Percentiles rank a stretch among this genome's conserved stretches.
phyloP scores from a whole-genome alignment of 2,888 invertebrate species.

The Phytoseiulus persimilis region DNA sequence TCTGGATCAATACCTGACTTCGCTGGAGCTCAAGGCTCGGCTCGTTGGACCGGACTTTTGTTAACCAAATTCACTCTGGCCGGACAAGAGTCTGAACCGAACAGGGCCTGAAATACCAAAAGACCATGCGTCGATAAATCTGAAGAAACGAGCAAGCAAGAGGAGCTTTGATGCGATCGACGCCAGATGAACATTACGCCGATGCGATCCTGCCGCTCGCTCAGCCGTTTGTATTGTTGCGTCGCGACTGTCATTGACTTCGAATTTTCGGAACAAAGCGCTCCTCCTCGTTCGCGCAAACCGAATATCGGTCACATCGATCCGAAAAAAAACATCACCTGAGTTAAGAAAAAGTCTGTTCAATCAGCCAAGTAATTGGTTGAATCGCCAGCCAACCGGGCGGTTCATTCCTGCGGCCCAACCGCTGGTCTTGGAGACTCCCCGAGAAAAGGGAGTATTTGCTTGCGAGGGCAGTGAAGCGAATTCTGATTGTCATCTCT shows the following conservation, averaged over 20 bases:
- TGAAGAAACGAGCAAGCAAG: not conserved
- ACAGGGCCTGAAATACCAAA: not conserved
- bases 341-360: not conserved
- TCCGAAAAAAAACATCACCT: not conserved
- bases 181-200: not conserved
- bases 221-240: not conserved
- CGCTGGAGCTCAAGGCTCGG: no score
- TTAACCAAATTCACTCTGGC: not conserved
- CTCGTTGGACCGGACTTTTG: not conserved
- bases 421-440: not conserved
- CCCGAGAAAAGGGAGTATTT: not conserved
- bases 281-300: not conserved
- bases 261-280: constrained; percentile 5
- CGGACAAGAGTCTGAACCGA: not conserved
- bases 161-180: not conserved
- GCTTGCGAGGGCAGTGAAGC: not conserved
- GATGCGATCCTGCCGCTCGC: not conserved
- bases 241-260: not conserved
- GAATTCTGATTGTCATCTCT: not conserved
- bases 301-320: not conserved
- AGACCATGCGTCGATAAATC: not conserved
- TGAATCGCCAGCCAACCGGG: not conserved
- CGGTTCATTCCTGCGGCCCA: not conserved
- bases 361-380: not conserved
- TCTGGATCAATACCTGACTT: no score